Base-by-base conservation (phyloP, 2,797 vertebrate species). In the Potorous gilbertii region DNA sequence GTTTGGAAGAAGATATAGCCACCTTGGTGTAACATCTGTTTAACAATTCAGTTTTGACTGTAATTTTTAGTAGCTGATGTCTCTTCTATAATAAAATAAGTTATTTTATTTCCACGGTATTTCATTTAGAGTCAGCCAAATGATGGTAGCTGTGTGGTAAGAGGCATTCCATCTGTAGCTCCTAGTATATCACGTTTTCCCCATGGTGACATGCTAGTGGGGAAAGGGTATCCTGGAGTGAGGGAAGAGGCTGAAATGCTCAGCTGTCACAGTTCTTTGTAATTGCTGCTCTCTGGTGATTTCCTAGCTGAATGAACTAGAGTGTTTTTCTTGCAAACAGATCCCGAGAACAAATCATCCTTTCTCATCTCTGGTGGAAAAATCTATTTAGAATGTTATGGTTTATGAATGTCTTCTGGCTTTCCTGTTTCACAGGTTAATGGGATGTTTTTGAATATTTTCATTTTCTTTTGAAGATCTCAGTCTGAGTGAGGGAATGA, bases 201-300 rank as follows among this genome's bases (percentile, higher is more conserved):
- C 98, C 93, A 0, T 9, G 94, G 98, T 94, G 97, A 66, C 57
- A 55, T 97, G 93, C 94, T 91, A 24, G 96, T 96, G 97, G 98
- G 95, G 97, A 96, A 21, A 89, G 90, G 94, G 93, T 89, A 54
- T 90, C 12, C 95, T 95, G 59, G 97, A 4, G 93, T 90, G 96
- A 95, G n/a, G 93, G 95, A 81, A 87, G 40, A 87, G 54, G 96
- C 96, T 96, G 94, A 95, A 98, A 94, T 90, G 96, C 97, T 98
- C 98, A 98, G 98, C 98, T 98, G 97, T 0, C 0, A 89, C 95
- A 62, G 96, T 95, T 95, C 96, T 98, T 96, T 94, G 92, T 98
- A 98, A 98, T 98, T 98, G 96, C 98, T 98, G 93, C 97, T 98
- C 96, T 97, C 97, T 98, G 21, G 95, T 95, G 97, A 97, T 98